A percentile compares a stretch with the other conserved stretches of the same genome.
Evolutionary conservation across 2,888 invertebrate species (phyloP).

Genomic region (Aspidiotus destructor): DNA sequence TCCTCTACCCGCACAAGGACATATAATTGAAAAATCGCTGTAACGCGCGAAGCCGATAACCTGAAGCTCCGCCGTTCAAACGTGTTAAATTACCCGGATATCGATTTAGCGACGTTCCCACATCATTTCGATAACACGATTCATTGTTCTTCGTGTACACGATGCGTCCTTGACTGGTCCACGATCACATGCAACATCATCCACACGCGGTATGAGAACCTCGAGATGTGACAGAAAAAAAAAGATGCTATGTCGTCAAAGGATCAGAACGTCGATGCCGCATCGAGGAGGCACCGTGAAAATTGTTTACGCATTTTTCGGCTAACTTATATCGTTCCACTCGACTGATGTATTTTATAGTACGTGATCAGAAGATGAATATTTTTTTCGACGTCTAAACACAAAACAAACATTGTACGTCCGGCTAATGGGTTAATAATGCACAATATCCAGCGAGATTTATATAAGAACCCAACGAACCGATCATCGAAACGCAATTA

Average conservation of each 20-base stretch:
- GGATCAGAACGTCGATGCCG: neutral
- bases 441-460: neutral
- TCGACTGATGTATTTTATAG: neutral
- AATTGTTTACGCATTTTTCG: slow-evolving; percentile 1
- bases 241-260: neutral
- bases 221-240: neutral
- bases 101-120: too few relatives aligned
- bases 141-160: too few relatives aligned
- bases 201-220: neutral
- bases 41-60: too few relatives aligned
- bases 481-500: slow-evolving; percentile 1
- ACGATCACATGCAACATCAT: neutral
- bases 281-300: neutral
- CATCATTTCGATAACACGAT: too few relatives aligned
- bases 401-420: neutral
- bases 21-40: too few relatives aligned
- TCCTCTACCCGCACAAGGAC: too few relatives aligned
- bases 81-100: too few relatives aligned
- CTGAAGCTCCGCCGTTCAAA: too few relatives aligned
- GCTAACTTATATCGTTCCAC: neutral
- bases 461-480: neutral
- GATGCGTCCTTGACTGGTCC: too few relatives aligned
- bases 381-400: neutral
- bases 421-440: slow-evolving; percentile 1
- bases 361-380: neutral